Conservation (phyloP, 2,113 vertebrate species). For the Gallinago undulata region DNA sequence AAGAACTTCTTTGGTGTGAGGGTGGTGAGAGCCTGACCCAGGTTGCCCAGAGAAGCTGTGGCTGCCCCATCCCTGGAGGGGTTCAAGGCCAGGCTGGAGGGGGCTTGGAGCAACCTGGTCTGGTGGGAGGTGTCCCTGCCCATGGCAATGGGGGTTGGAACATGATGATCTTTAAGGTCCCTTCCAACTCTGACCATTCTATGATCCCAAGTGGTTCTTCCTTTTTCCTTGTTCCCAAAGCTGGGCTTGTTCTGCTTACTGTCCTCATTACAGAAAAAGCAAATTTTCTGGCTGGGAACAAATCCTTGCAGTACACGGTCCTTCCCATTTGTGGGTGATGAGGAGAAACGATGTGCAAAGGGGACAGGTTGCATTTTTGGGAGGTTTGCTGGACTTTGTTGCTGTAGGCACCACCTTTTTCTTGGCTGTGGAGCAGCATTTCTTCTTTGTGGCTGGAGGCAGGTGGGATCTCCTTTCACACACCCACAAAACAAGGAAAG, state of each 20-base stretch:
- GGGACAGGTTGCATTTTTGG: neutral
- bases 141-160: no score
- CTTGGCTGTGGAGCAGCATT: neutral
- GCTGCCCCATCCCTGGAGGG: no score
- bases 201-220: no score
- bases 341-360: neutral
- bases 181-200: no score
- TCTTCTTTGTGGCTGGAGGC: neutral
- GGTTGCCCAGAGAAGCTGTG: no score
- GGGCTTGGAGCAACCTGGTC: no score
- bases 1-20: no score
- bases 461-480: neutral
- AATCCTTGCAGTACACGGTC: neutral
- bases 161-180: no score
- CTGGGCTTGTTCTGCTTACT: neutral
- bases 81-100: no score
- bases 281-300: neutral
- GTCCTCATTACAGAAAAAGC: accelerated
- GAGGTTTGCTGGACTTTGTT: neutral
- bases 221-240: neutral
- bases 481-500: neutral
- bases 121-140: no score
- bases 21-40: no score
- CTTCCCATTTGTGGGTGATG: neutral
- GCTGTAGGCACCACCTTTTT: neutral